Evolutionary conservation across 1,140 invertebrate species (phyloP).

Genomic region (Cherax destructor): DNA sequence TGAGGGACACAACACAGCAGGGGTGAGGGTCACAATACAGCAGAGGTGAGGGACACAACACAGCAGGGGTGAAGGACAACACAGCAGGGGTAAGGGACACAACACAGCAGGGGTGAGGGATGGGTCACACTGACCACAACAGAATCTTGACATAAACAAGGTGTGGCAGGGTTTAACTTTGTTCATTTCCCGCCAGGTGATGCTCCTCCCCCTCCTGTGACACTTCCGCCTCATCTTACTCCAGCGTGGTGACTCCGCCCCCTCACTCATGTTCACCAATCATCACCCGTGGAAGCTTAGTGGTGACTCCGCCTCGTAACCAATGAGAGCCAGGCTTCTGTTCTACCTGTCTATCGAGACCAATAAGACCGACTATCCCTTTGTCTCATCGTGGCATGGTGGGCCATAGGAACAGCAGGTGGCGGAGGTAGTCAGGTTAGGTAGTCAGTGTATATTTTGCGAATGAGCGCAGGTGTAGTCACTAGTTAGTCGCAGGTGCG

Average conservation of each 20-base stretch:
- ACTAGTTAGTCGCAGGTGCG: slow-evolving; percentile 71
- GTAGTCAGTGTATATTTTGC: slow-evolving; percentile 71
- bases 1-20: not conserved
- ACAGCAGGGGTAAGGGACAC: not conserved
- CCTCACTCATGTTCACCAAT: slow-evolving; percentile 17
- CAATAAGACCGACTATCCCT: slow-evolving; percentile 62
- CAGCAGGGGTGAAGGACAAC: not conserved
- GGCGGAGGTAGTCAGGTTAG: slow-evolving; percentile 70
- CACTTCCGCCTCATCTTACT: slow-evolving; percentile 29
- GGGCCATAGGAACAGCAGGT: slow-evolving; percentile 66
- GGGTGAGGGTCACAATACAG: not conserved
- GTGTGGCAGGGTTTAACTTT: slow-evolving; percentile 44
- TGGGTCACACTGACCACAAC: slow-evolving; percentile 6
- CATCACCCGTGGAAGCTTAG: not conserved
- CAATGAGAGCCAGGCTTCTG: slow-evolving; percentile 50
- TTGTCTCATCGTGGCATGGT: slow-evolving; percentile 35
- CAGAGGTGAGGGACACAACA: not conserved
- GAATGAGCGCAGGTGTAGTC: slow-evolving; percentile 71
- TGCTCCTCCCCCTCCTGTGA: slow-evolving; percentile 29
- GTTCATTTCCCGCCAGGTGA: slow-evolving; percentile 59
- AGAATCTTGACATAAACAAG: not conserved
- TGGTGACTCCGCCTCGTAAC: slow-evolving; percentile 32
- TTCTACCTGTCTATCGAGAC: slow-evolving; percentile 44
- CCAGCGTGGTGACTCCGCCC: slow-evolving; percentile 15
- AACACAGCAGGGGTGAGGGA: not conserved